phyloP scores from a whole-genome alignment of 2,113 vertebrate species.

The Platysteira castanea region DNA sequence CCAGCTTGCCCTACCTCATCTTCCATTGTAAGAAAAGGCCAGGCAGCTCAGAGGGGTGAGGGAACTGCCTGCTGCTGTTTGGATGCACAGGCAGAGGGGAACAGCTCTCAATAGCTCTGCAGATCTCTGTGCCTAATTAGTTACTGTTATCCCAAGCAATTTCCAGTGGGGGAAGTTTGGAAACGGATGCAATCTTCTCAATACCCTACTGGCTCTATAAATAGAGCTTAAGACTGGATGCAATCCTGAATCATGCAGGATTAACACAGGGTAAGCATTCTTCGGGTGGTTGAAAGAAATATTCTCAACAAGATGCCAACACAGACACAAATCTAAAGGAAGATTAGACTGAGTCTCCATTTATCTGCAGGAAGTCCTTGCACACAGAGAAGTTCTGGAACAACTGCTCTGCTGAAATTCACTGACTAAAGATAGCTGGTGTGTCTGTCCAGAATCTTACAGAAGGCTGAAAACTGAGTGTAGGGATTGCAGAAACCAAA shows the following conservation, averaged over 20 bases:
- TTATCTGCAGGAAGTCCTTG: neutral
- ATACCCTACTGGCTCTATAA: neutral
- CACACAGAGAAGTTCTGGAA: neutral
- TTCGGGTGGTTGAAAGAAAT: neutral
- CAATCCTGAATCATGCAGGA: neutral
- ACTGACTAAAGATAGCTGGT: neutral
- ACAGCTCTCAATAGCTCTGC: neutral
- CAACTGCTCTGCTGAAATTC: neutral
- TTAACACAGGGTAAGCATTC: neutral
- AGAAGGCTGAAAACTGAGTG: neutral
- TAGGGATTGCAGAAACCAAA: neutral
- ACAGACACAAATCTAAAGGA: neutral
- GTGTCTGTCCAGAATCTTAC: neutral
- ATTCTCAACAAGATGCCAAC: neutral
- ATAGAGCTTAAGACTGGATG: neutral
- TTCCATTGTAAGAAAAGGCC: neutral
- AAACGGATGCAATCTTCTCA: neutral
- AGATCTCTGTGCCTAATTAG: neutral
- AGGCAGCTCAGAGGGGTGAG: neutral
- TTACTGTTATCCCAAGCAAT: neutral
- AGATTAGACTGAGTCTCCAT: neutral
- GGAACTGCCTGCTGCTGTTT: neutral
- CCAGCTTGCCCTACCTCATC: neutral
- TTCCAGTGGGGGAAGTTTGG: neutral
- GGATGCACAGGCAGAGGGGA: neutral